Percentiles rank a stretch among this genome's conserved stretches.
phyloP scores from a whole-genome alignment of 2,113 vertebrate genomes.

The Vidua chalybeata region DNA sequence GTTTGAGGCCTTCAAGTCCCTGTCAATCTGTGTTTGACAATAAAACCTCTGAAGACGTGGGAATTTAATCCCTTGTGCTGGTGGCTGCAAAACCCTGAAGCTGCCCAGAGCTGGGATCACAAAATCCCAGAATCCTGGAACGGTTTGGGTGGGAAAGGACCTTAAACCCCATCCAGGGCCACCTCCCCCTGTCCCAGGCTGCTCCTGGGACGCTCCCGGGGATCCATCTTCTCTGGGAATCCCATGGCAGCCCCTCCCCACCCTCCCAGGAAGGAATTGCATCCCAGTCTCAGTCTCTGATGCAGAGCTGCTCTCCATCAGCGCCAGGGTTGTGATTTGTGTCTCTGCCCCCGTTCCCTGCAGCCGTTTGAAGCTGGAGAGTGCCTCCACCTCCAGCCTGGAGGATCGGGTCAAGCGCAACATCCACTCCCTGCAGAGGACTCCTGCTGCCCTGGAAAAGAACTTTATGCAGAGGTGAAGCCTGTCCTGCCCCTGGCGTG shows the following conservation, averaged over 20 bases:
- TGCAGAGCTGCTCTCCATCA: rapidly evolving
- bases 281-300: rapidly evolving
- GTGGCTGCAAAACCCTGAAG: neutral
- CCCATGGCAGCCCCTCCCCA: neutral
- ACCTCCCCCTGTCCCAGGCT: rapidly evolving
- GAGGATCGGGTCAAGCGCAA: slow-evolving; percentile 96
- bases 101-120: neutral
- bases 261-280: neutral
- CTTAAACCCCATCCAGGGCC: neutral
- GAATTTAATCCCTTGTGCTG: neutral
- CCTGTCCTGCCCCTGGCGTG: neutral
- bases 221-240: too few relatives aligned
- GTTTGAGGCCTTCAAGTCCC: neutral
- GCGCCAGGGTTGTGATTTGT: neutral
- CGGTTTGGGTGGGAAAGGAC: neutral
- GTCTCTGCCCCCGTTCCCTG: neutral
- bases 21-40: too few relatives aligned
- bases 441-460: slow-evolving; percentile 85
- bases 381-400: slow-evolving; percentile 85
- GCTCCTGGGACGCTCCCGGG: neutral
- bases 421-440: slow-evolving; percentile 94
- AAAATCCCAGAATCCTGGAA: neutral
- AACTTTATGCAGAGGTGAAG: slow-evolving; percentile 93
- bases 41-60: neutral
- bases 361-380: slow-evolving; percentile 92